Base-by-base conservation (phyloP, 2,113 vertebrate genomes). In the Gadus chalcogrammus region DNA sequence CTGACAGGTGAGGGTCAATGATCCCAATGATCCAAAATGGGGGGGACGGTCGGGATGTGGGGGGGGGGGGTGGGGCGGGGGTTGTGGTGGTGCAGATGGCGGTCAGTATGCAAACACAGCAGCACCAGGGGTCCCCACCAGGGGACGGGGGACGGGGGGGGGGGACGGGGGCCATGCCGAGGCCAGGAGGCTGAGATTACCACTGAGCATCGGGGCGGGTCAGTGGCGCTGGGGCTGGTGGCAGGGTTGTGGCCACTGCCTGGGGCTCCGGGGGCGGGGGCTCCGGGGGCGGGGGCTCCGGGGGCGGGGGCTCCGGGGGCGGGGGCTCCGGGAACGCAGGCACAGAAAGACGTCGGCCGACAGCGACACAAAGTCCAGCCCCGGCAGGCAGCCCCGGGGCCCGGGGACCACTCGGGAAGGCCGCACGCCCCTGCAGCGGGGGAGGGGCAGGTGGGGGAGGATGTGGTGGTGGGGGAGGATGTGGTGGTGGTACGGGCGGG, bases 321-420 rank as follows among this genome's bases (percentile, higher is more conserved):
- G 74, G 69, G 90, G 89, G 82, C 90, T 92, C 83, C 85, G 85
- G 86, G 91, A 83, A 15, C 91, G 88, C 70, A 93, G 90, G 79
- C 92, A 93, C 79, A 91, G 83, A 90, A 91, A 93, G 80, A 89
- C 87, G 0, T 89, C 89, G 28, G 91, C 81, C 22, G 91, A 91
- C 82, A 91, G 84, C 70, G 91, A 91, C 82, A 91, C 87, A 85
- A 91, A 90, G 88, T 90, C 90, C 84, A 92, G 88, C 79, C 88
- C 88, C 84, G 91, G 89, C 84, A 93, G 88, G 87, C 91, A 92
- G 81, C 92, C 90, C 86, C 89, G 89, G 78, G 87, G 90, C 56
- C 89, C 88, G 78, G 87, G 90, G 52, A 87, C 85, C 75, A 88
- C 85, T 85, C 88, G 84, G 84, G 92, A 87, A 22, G 89, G 90